Evolutionary conservation across 1,140 invertebrate genomes (phyloP), one percentile per base, ranked within the genome.

Genomic region (Drosophila parabipectinata): DNA sequence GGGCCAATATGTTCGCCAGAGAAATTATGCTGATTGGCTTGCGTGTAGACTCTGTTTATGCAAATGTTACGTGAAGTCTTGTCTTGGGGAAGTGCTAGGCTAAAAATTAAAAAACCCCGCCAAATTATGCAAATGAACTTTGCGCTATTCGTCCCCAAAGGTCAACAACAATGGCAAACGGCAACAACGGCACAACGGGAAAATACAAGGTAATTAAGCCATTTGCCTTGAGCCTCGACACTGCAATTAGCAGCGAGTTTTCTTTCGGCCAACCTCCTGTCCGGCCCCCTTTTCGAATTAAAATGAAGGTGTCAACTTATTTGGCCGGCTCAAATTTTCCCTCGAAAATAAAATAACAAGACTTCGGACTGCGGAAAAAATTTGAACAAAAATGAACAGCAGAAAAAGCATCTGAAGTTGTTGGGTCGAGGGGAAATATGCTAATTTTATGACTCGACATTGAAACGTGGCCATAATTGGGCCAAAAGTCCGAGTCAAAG

Each of bases 91-190:
- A 84, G 61, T 59, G 63, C 53, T 72, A 62, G 63, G 61, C 48
- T 30, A 28, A 56, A 68, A 83, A 83, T 77, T 76, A 75, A 74
- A 72, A 77, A 47, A 66, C 63, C 67, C 55, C 32, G 64, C 67
- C 76, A 83, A 83, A 88, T 88, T 88, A 88, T 88, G 83, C 76
- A 83, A 88, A 88, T 88, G 63, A 83, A 79, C 55, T 64, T 58
- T 52, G 60, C 41, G 39, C 39, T 44, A 8, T 18, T 14, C 39
- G 41, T 53, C 24, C 26, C 73, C 62, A 87, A 82, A 85, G 82
- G 81, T 87, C 75, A 78, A 57, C 69, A 55, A 44, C 59, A 41
- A 57, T 30, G 26, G 52, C 59, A 56, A 54, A 28, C 18, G 18
- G 18, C 18, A 18, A 18, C 18, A 54, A 28, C 51, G 26, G 51